phyloP scores from a whole-genome alignment of 2,888 invertebrate genomes.

The Drosophila birchii region DNA sequence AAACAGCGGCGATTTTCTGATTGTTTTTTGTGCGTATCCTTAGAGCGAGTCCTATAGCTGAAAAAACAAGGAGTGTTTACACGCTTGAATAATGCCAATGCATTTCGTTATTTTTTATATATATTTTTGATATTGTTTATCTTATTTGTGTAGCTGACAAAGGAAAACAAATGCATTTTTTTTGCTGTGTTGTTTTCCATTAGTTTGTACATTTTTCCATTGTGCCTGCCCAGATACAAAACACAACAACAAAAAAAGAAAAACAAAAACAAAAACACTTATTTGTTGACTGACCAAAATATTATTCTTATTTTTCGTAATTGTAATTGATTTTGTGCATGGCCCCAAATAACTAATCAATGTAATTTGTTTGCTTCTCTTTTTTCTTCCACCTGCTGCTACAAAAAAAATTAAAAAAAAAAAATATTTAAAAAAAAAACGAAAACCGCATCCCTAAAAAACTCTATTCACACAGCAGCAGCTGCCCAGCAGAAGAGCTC shows the following conservation, averaged over 20 bases:
- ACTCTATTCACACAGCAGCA: conserved; percentile 69
- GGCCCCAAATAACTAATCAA: conserved; percentile 62
- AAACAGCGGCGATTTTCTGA: conserved; percentile 17
- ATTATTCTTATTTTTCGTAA: conserved; percentile 22
- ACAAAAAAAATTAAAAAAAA: conserved; percentile 23
- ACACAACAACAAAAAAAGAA: conserved; percentile 34
- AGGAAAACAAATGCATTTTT: conserved; percentile 11
- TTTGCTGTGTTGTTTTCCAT: conserved; percentile 30
- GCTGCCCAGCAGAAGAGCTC: conserved; percentile 70
- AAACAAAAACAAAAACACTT: conserved; percentile 28
- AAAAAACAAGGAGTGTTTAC: conserved; percentile 9
- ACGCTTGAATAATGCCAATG: conserved; percentile 24
- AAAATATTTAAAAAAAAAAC: conserved; percentile 18
- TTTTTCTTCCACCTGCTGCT: conserved; percentile 46
- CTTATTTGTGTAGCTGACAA: conserved; percentile 33
- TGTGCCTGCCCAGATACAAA: conserved; percentile 65
- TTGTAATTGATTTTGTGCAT: conserved; percentile 61
- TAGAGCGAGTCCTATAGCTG: conserved; percentile 24
- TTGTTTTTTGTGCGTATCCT: conserved; percentile 11
- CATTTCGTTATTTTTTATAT: conserved; percentile 9
- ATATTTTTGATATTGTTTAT: conserved; percentile 14
- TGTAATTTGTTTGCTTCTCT: conserved; percentile 69
- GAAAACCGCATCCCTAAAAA: conserved; percentile 61
- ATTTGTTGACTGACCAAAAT: conserved; percentile 25
- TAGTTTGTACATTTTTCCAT: conserved; percentile 45